Evolutionary conservation across 1,140 invertebrate genomes (phyloP), one percentile per base, ranked within the genome.

Genomic region (Formica exsecta): DNA sequence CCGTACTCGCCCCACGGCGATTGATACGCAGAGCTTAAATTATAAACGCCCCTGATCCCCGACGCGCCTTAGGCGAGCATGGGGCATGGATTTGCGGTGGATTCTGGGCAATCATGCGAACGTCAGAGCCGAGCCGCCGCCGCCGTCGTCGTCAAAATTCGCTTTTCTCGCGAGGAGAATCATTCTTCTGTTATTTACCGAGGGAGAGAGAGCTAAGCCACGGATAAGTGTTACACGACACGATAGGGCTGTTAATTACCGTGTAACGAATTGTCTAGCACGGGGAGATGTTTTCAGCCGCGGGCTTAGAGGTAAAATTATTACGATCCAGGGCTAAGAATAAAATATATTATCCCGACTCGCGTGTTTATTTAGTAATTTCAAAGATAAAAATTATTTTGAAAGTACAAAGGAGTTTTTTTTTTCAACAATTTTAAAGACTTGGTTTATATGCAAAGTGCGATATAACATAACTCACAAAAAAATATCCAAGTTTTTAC

Each of bases 11-110:
- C 91, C 88, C 89, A 81, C 79, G 90, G 90, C 90, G 88, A 91
- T 91, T 91, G 90, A 91, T 89, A 91, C 90, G 74, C 86, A 61
- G 54, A 79, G 87, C 90, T 91, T 91, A 91, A 91, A 91, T 91
- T 91, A 91, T 91, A 91, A 74, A 89, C 64, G 76, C 85, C 75
- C 68, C 74, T 62, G 88, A 91, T 88, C 77, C 85, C 90, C 73
- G 79, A 66, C 87, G 77, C 64, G 85, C 90, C 90, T 89, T 86
- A 85, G 89, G 86, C 87, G 32, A 44, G 66, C 51, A 70, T 68
- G 36, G 80, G n/a, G 80, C 80, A 85, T 80, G 81, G 89, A 79
- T 91, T 84, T 62, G 64, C 71, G 83, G 51, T 44, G 68, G 59
- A 89, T 90, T 86, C 48, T 70, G 70, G 80, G 73, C 74, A 84